A percentile compares a stretch with the other conserved stretches of the same genome.
These are phyloP conservation scores for Danio choprae DNA, from an alignment of 2,797 vertebrate species.

Conservation along the genomic window DNA sequence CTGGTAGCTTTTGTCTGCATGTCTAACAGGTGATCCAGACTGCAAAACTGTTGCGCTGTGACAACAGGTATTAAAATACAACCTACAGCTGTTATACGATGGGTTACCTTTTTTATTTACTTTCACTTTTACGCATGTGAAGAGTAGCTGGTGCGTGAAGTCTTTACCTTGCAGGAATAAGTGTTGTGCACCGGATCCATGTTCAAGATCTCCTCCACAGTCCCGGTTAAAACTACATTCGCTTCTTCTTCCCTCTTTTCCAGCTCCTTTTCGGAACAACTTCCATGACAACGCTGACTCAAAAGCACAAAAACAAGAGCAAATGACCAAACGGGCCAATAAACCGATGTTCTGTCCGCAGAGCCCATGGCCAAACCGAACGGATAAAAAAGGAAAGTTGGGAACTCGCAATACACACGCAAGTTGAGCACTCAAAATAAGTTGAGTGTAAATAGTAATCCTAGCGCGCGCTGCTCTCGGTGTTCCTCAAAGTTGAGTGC, in stretches of 20 bases:
- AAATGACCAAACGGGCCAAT: slow-evolving; percentile 69
- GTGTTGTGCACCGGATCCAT: slow-evolving; percentile 96
- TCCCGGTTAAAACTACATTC: slow-evolving; percentile 94
- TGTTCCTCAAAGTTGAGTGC: slow-evolving; percentile 68
- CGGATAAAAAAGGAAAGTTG: slow-evolving; percentile 54
- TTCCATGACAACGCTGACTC: slow-evolving; percentile 73
- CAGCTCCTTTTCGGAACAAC: slow-evolving; percentile 89
- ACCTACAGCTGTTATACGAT: background rate
- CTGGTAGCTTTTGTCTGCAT: background rate
- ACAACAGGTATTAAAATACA: background rate
- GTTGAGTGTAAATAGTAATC: slow-evolving; percentile 54
- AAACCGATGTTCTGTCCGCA: slow-evolving; percentile 62
- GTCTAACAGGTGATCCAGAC: slow-evolving; percentile 22
- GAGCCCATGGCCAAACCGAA: slow-evolving; percentile 74
- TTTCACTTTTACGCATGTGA: slow-evolving; percentile 34
- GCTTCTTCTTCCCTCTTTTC: slow-evolving; percentile 93
- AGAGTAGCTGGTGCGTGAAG: background rate
- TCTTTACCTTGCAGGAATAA: slow-evolving; percentile 97
- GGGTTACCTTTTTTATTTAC: background rate
- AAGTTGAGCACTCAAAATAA: no score
- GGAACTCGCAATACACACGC: slow-evolving; percentile 30
- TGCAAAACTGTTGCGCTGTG: background rate
- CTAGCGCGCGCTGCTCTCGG: slow-evolving; percentile 36
- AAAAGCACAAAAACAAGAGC: slow-evolving; percentile 73
- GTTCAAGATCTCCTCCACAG: slow-evolving; percentile 97